These are phyloP conservation scores for Ameiurus melas DNA, from an alignment of 2,113 vertebrate species.

Conservation along the genomic window DNA sequence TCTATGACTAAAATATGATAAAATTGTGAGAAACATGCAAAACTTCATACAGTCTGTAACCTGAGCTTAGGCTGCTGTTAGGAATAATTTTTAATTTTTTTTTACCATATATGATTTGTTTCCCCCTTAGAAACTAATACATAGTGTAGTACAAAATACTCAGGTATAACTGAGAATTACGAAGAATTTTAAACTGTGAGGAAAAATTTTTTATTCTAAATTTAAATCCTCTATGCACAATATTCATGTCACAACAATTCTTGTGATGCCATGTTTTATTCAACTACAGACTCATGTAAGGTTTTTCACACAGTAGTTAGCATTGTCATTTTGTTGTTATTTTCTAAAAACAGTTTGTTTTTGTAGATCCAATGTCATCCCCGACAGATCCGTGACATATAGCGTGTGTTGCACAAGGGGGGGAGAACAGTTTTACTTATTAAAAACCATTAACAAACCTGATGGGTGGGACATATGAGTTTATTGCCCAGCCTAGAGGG, in stretches of 20 bases:
- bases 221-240: neutral
- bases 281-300: neutral
- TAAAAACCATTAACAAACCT: neutral
- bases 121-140: neutral
- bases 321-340: neutral
- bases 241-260: neutral
- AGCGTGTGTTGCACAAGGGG: neutral
- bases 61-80: neutral
- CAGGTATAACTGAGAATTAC: neutral
- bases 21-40: neutral
- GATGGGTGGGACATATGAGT: slow-evolving; percentile 41
- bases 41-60: neutral
- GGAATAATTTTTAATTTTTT: neutral
- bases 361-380: neutral
- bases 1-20: neutral
- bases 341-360: neutral
- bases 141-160: neutral
- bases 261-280: neutral
- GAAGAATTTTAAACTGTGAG: neutral
- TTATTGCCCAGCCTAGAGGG: slow-evolving; percentile 30
- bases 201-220: neutral
- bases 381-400: neutral
- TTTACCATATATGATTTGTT: neutral
- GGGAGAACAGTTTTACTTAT: neutral
- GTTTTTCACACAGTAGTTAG: neutral